Conservation (phyloP, 2,113 vertebrate species). For the Bubo bubo region DNA sequence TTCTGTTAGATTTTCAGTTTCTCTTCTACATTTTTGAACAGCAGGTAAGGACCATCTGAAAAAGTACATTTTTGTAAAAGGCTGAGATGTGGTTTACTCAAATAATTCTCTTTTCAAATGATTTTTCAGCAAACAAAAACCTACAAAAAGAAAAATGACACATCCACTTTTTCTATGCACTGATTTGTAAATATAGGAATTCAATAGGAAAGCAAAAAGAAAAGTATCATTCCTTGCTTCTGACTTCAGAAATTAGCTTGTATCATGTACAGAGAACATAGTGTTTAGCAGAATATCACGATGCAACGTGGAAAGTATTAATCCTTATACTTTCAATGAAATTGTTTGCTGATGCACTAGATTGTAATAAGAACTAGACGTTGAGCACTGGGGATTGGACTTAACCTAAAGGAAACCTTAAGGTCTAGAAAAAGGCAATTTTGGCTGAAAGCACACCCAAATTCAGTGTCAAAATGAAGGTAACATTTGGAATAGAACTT, state of each 20-base stretch:
- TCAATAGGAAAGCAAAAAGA: neutral
- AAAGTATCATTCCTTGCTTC: neutral
- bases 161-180: accelerated
- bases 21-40: neutral
- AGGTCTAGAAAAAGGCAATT: neutral
- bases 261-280: accelerated
- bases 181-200: neutral
- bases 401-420: neutral
- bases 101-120: neutral
- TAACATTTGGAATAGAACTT: neutral
- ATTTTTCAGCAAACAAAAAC: neutral
- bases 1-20: neutral
- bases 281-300: neutral
- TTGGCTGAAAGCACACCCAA: neutral
- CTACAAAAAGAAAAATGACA: neutral
- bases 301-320: neutral
- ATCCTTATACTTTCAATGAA: neutral
- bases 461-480: neutral
- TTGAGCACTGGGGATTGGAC: neutral
- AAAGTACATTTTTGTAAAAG: neutral
- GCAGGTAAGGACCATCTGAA: neutral
- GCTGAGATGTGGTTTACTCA: neutral
- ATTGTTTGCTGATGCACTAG: neutral
- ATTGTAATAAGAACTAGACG: neutral
- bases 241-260: neutral